Percentiles rank a stretch among this genome's conserved stretches.
Conservation (phyloP, 2,113 vertebrate species). For the Cervus canadensis region DNA sequence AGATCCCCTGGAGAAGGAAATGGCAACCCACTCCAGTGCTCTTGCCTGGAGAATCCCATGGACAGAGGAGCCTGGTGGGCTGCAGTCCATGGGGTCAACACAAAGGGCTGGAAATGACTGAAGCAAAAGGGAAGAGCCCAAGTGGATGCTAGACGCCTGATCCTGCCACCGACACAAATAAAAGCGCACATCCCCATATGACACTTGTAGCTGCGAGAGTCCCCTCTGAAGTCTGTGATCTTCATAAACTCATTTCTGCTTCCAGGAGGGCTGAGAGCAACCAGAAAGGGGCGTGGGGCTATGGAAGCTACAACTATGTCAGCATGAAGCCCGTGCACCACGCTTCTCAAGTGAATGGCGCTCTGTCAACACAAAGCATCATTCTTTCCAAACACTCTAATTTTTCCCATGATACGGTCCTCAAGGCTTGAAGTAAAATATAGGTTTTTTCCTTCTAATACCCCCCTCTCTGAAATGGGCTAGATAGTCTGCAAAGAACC, state of each 20-base stretch:
- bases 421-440: conserved; percentile 35
- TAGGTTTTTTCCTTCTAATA: neutral
- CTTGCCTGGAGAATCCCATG: neutral
- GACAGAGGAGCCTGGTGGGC: neutral
- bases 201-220: neutral
- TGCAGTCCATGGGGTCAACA: neutral
- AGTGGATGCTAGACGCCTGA: neutral
- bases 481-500: neutral
- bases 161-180: neutral
- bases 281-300: neutral
- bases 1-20: neutral
- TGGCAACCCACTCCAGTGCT: neutral
- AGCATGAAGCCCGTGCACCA: neutral
- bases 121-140: fast-evolving
- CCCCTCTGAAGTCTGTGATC: neutral
- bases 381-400: conserved; percentile 41
- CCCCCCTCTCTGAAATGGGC: neutral
- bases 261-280: neutral
- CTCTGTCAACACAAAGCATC: neutral
- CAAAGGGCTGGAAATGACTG: neutral
- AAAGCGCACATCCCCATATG: neutral
- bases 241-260: neutral
- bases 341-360: neutral
- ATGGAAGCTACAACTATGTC: neutral
- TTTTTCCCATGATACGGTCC: conserved; percentile 21